These are phyloP conservation scores for Platichthys stellatus DNA, from an alignment of 2,113 vertebrate genomes.

Conservation along the genomic window DNA sequence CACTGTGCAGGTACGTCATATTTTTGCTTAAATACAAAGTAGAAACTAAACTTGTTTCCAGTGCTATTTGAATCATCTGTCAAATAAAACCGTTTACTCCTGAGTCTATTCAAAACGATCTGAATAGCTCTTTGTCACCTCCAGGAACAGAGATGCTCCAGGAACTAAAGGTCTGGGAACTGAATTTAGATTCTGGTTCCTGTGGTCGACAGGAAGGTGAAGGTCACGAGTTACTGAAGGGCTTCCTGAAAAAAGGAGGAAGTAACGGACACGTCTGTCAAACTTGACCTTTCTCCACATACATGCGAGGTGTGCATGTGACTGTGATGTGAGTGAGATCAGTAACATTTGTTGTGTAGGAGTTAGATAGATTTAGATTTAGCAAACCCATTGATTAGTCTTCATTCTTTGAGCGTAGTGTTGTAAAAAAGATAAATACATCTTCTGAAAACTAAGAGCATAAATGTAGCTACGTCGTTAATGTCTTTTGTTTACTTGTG, in stretches of 20 bases:
- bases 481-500: too few species aligned
- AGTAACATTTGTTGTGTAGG: too few species aligned
- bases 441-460: not conserved
- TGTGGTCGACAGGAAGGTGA: not conserved
- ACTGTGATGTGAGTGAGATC: too few species aligned
- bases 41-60: constrained; percentile 44
- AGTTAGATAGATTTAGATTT: too few species aligned
- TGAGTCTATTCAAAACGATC: not conserved
- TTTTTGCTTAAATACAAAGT: constrained; percentile 40
- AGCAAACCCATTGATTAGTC: too few species aligned
- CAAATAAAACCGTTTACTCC: too few species aligned
- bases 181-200: too few species aligned
- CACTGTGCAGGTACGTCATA: not conserved
- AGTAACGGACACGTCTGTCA: too few species aligned
- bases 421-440: too few species aligned
- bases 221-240: not conserved
- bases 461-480: not conserved
- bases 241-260: not conserved
- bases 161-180: not conserved
- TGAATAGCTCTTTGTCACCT: not conserved
- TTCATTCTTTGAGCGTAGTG: too few species aligned
- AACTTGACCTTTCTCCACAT: too few species aligned
- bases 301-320: too few species aligned
- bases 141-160: not conserved
- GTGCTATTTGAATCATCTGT: not conserved